A percentile compares a stretch with the other conserved stretches of the same genome.
phyloP scores from a whole-genome alignment of 2,113 vertebrate species.

The Cygnus atratus region DNA sequence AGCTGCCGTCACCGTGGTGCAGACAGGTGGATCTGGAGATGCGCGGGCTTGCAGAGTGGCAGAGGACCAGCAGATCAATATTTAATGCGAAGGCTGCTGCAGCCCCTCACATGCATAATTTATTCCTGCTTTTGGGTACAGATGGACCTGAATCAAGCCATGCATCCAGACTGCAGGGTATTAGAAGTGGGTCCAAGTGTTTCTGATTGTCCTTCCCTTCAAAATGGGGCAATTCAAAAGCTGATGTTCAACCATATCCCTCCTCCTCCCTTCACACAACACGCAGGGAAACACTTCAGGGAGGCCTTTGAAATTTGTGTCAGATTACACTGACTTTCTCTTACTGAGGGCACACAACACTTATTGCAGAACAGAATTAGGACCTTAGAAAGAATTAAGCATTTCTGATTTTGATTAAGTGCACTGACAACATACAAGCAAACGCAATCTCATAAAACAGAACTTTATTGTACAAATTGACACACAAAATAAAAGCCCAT shows the following conservation, averaged over 20 bases:
- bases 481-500: constrained; percentile 16
- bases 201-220: not conserved
- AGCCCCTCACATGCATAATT: constrained; percentile 67
- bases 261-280: not conserved
- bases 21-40: constrained; percentile 46
- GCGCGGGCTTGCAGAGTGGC: not conserved
- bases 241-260: not conserved
- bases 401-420: constrained; percentile 35
- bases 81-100: constrained; percentile 58
- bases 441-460: constrained; percentile 7
- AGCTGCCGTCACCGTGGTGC: not conserved
- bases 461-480: constrained; percentile 24
- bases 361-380: not conserved
- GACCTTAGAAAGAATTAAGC: not conserved
- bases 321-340: not conserved
- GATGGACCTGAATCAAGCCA: not conserved
- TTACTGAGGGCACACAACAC: rapidly evolving
- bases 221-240: not conserved
- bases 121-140: constrained; percentile 60
- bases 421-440: not conserved
- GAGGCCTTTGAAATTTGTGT: constrained; percentile 16
- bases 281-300: not conserved
- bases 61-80: constrained; percentile 64
- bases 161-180: not conserved
- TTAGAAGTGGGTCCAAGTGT: not conserved